Percentiles rank a stretch among this genome's conserved stretches.
phyloP scores from a whole-genome alignment of 1,140 invertebrate species.

The Zaprionus davidi region DNA sequence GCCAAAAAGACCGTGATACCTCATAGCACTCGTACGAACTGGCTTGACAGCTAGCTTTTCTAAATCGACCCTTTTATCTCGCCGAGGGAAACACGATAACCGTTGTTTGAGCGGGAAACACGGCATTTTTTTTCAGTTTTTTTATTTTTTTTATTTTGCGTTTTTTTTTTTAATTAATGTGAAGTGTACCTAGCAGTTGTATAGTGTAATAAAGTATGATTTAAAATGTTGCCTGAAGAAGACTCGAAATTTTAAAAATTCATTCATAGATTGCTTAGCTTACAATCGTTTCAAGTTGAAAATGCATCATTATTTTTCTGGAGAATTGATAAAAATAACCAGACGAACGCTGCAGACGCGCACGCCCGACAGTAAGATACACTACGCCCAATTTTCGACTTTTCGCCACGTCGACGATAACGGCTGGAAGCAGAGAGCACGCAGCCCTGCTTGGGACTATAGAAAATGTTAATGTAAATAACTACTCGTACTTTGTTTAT shows the following conservation, averaged over 20 bases:
- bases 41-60: constrained; percentile 63
- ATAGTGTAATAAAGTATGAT: not conserved
- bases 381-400: too few relatives aligned
- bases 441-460: too few relatives aligned
- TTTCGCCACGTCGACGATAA: too few relatives aligned
- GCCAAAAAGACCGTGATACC: constrained; percentile 77
- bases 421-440: too few relatives aligned
- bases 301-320: not conserved
- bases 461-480: too few relatives aligned
- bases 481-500: too few relatives aligned
- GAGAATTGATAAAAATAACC: too few relatives aligned
- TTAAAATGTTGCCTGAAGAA: not conserved
- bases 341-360: too few relatives aligned
- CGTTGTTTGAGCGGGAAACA: constrained; percentile 12
- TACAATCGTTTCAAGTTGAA: not conserved
- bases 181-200: not conserved
- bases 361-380: too few relatives aligned
- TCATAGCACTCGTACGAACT: constrained; percentile 65
- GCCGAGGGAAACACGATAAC: not conserved
- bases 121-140: constrained; percentile 6
- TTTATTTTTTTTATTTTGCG: not conserved
- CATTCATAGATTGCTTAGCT: not conserved
- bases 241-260: not conserved
- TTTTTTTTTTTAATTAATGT: not conserved
- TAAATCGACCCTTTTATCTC: not conserved